Conservation (phyloP, 2,888 invertebrate genomes). For the Cerastoderma edule region DNA sequence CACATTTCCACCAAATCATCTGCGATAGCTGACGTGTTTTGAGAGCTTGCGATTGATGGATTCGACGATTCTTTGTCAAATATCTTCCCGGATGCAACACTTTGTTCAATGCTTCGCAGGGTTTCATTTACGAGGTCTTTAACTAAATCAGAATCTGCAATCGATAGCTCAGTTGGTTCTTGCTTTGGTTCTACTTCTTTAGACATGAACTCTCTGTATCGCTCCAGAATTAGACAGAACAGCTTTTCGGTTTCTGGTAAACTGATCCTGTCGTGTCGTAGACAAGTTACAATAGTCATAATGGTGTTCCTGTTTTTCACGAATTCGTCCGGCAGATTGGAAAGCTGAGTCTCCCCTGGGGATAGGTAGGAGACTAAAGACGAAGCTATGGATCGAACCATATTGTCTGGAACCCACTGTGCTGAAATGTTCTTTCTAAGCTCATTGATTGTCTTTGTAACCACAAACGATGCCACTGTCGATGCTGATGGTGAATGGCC, state of each 20-base stretch:
- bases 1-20: conserved; percentile 36
- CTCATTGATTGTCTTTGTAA: conserved; percentile 49
- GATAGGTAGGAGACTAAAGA: conserved; percentile 39
- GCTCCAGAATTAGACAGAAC: conserved; percentile 62
- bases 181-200: background rate
- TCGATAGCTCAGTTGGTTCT: conserved; percentile 15
- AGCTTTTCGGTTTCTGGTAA: conserved; percentile 55
- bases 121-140: conserved; percentile 60
- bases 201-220: conserved; percentile 45
- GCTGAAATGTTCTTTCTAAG: conserved; percentile 51
- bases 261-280: conserved; percentile 51
- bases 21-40: conserved; percentile 38
- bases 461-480: conserved; percentile 57
- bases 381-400: conserved; percentile 48
- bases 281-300: conserved; percentile 44
- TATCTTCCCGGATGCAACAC: conserved; percentile 54
- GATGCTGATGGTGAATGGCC: conserved; percentile 50
- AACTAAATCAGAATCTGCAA: conserved; percentile 46
- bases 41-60: conserved; percentile 44
- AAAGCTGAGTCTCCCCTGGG: conserved; percentile 7
- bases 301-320: conserved; percentile 39
- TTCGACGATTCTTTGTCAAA: conserved; percentile 51
- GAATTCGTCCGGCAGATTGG: conserved; percentile 34
- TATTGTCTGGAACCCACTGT: conserved; percentile 19
- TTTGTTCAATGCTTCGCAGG: conserved; percentile 57